Evolutionary conservation across 2,888 invertebrate genomes (phyloP), one percentile per base, ranked within the genome.

Genomic region (Ctena decussata): DNA sequence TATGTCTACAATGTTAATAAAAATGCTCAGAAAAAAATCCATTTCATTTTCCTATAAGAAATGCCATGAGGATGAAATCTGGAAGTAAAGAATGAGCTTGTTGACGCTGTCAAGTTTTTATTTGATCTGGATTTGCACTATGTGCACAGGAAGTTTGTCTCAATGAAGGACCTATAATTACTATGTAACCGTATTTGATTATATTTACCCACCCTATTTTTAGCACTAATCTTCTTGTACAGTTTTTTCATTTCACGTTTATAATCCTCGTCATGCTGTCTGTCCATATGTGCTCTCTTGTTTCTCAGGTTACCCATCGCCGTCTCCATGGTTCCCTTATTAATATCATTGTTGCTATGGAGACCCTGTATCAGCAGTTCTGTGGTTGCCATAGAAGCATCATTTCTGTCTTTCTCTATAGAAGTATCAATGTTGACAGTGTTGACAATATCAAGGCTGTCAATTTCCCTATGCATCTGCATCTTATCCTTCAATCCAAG

Each of bases 121-220:
- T n/a, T n/a, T n/a, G n/a, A n/a, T n/a, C n/a, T n/a, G n/a, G n/a
- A n/a, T n/a, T n/a, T n/a, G n/a, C n/a, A n/a, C n/a, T n/a, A n/a
- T n/a, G n/a, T n/a, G n/a, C n/a, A n/a, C n/a, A n/a, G n/a, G n/a
- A n/a, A n/a, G n/a, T n/a, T n/a, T n/a, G n/a, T n/a, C n/a, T n/a
- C n/a, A n/a, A n/a, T n/a, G n/a, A n/a, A n/a, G n/a, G n/a, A n/a
- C n/a, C n/a, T n/a, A n/a, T n/a, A n/a, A n/a, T n/a, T n/a, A n/a
- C n/a, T n/a, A n/a, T n/a, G n/a, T n/a, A n/a, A n/a, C n/a, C n/a
- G n/a, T n/a, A n/a, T n/a, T n/a, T n/a, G n/a, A n/a, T n/a, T n/a
- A n/a, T n/a, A n/a, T n/a, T n/a, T 3, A 60, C 86, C 85, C 46
- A 94, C 95, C 93, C 93, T 94, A 81, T 95, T 95, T 85, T 94